Percentiles rank a stretch among this genome's conserved stretches.
Conservation (phyloP, 2,888 invertebrate genomes). For the Crossocerus cetratus region DNA sequence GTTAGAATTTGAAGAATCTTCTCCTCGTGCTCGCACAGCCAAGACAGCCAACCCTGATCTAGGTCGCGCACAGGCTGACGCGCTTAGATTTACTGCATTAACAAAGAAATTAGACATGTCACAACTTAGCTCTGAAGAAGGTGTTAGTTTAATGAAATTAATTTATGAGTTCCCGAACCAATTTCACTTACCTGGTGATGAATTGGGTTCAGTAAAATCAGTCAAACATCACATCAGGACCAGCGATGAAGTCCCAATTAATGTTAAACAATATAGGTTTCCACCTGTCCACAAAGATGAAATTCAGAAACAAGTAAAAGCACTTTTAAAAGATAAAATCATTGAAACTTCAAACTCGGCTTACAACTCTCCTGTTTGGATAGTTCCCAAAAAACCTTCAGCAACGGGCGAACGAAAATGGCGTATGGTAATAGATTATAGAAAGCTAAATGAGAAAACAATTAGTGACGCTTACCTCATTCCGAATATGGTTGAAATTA, state of each 20-base stretch:
- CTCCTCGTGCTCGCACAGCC: not conserved
- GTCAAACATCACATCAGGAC: not conserved
- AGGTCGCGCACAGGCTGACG: too few species aligned
- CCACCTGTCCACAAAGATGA: too few species aligned
- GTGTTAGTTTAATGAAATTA: not conserved
- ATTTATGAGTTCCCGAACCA: not conserved
- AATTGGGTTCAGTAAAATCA: not conserved
- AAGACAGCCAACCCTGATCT: not conserved
- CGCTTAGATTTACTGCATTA: too few species aligned
- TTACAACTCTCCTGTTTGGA: too few species aligned
- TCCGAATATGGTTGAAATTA: not conserved
- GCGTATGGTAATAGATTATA: not conserved
- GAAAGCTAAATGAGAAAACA: too few species aligned
- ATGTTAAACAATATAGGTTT: too few species aligned
- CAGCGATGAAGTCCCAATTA: not conserved
- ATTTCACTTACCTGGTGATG: not conserved
- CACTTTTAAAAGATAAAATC: too few species aligned
- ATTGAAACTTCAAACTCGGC: too few species aligned
- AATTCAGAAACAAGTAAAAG: too few species aligned
- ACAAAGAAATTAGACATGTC: too few species aligned
- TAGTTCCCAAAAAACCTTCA: not conserved
- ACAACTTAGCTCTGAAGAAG: not conserved
- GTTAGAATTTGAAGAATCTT: not conserved
- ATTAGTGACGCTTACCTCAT: too few species aligned
- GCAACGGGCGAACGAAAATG: not conserved